A percentile compares a stretch with the other conserved stretches of the same genome.
Evolutionary conservation across 2,113 vertebrate species (phyloP).

Genomic region (Scalopus aquaticus): DNA sequence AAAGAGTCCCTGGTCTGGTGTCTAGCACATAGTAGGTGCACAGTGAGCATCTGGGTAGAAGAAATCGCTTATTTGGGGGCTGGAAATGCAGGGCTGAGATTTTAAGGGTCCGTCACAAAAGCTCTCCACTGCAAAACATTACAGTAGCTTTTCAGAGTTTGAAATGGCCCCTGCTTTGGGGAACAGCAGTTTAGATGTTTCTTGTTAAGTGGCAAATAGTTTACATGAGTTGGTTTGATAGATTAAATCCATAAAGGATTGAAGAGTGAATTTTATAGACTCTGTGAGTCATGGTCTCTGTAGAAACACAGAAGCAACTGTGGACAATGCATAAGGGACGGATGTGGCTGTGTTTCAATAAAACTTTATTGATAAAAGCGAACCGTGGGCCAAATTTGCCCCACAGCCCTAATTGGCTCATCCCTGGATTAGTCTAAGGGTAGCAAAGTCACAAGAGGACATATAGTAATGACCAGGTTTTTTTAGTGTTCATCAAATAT

Average conservation of each 20-base stretch:
- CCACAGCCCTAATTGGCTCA: background rate
- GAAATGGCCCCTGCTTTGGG: background rate
- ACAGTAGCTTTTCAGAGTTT: background rate
- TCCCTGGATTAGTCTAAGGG: background rate
- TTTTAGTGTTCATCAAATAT: background rate
- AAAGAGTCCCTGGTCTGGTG: background rate
- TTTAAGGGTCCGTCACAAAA: background rate
- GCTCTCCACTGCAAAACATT: background rate
- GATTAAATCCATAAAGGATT: background rate
- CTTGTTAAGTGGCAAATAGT: background rate
- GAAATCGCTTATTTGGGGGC: background rate
- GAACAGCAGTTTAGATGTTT: background rate
- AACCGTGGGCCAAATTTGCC: background rate
- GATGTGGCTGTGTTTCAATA: background rate
- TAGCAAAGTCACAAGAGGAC: background rate
- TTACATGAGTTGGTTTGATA: background rate
- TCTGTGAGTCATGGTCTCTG: background rate
- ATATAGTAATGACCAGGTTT: background rate
- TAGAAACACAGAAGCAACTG: background rate
- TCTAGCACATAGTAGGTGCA: background rate
- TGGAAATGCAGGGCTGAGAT: background rate
- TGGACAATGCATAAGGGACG: too few species aligned
- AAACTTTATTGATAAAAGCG: constrained; percentile 21
- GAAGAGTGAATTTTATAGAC: background rate
- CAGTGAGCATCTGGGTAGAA: too few species aligned